Base-by-base conservation (phyloP, 1,140 invertebrate species). In the Sycophila sp. region DNA sequence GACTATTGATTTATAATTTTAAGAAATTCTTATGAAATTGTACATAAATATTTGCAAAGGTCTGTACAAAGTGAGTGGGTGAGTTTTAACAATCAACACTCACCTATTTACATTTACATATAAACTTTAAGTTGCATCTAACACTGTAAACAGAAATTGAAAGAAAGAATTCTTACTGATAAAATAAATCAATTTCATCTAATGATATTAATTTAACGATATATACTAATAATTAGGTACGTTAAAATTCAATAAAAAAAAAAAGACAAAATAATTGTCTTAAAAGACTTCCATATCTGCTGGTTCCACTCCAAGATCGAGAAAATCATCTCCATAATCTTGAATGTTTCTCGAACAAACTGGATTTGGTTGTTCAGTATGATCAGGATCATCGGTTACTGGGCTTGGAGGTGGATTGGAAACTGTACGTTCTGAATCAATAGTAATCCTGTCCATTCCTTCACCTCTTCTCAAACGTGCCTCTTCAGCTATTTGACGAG, bases 361-460 rank as follows among this genome's bases (percentile, higher is more conserved):
- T 11, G 87, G 87, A 76, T 93, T 85, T 8, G 87, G 87, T 75
- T 92, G 91, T 64, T 90, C 90, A 62, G 90, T 90, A 78, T 91
- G 89, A 76, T 93, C 92, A 24, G 91, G 90, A 69, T 90, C 88
- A 81, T 92, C 91, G 0, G 91, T 93, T 36, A 91, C 92, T 4
- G 92, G 92, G 34, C 92, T 93, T 11, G 92, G 92, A 13, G 92
- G 92, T 24, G 92, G 92, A 85, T 94, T 93, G 4, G 90, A 91
- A 36, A 91, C 89, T 42, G 87, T 85, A 42, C 77, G 75, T 72
- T 87, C 86, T 38, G 88, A 87, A 75, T 83, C 82, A n/a, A 85
- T 65, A 8, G 80, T 76, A 58, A 83, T 82, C 72, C 81, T 81
- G 45, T 88, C 89, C 87, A 82, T 88, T 5, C 80, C 82, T 73